Percentiles rank a stretch among this genome's conserved stretches.
These are phyloP conservation scores for Globia sparganii DNA, from an alignment of 2,888 invertebrate species.

Conservation along the genomic window DNA sequence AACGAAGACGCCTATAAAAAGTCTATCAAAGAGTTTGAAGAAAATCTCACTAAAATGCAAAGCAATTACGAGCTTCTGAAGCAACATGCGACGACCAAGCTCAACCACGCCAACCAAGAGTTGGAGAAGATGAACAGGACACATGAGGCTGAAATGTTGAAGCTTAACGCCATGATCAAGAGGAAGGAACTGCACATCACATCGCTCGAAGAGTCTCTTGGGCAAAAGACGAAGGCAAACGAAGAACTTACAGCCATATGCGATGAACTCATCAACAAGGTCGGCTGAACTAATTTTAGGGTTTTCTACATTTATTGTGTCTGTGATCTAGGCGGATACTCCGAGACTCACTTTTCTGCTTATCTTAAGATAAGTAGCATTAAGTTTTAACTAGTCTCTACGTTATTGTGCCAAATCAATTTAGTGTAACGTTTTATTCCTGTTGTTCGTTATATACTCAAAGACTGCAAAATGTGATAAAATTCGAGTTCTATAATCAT, in stretches of 20 bases:
- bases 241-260: conserved; percentile 96
- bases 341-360: conserved; percentile 80
- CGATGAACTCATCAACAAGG: conserved; percentile 96
- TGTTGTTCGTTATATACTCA: conserved; percentile 69
- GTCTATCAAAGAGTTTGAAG: conserved; percentile 93
- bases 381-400: conserved; percentile 76
- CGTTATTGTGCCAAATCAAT: conserved; percentile 81
- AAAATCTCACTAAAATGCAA: conserved; percentile 93
- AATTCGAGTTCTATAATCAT: conserved; percentile 69
- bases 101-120: conserved; percentile 94
- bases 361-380: conserved; percentile 82
- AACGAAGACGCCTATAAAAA: conserved; percentile 93
- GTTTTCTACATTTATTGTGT: conserved; percentile 70
- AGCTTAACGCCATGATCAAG: conserved; percentile 95
- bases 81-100: conserved; percentile 96
- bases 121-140: conserved; percentile 93
- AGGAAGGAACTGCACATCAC: conserved; percentile 96
- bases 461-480: conserved; percentile 87
- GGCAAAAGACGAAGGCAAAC: conserved; percentile 97
- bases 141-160: conserved; percentile 95
- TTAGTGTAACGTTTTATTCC: conserved; percentile 72
- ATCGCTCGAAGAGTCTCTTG: conserved; percentile 95
- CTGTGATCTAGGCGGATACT: conserved; percentile 78
- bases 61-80: conserved; percentile 96
- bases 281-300: conserved; percentile 80